Evolutionary conservation across 1,140 invertebrate genomes (phyloP).

Genomic region (Nilaparvata lugens): DNA sequence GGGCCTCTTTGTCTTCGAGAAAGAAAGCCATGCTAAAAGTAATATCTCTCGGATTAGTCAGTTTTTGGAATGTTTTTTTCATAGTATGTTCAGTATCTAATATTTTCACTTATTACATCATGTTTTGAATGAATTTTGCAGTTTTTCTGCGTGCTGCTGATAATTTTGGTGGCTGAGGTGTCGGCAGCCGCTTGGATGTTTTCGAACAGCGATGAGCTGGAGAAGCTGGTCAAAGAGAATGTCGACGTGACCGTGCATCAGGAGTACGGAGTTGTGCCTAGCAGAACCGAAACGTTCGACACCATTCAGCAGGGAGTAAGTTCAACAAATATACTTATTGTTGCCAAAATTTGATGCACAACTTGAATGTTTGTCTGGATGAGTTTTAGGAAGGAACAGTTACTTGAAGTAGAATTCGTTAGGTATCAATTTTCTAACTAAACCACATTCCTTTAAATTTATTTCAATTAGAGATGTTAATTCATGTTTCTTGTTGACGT

Average conservation of each 20-base stretch:
- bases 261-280: conserved; percentile 52
- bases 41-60: too few species aligned
- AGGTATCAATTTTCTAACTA: background rate
- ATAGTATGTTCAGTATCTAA: too few species aligned
- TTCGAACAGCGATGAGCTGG: conserved; percentile 52
- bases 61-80: too few species aligned
- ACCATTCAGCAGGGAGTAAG: conserved; percentile 53
- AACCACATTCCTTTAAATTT: too few species aligned
- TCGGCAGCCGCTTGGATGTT: conserved; percentile 64
- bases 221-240: conserved; percentile 48
- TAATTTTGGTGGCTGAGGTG: conserved; percentile 70
- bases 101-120: too few species aligned
- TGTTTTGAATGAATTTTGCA: conserved; percentile 32
- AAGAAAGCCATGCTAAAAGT: too few species aligned
- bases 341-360: background rate
- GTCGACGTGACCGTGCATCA: conserved; percentile 55
- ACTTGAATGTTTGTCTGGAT: background rate
- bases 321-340: conserved; percentile 6
- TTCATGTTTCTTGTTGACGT: too few species aligned
- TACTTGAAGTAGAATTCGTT: background rate
- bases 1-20: too few species aligned
- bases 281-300: conserved; percentile 54
- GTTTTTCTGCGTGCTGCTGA: conserved; percentile 62
- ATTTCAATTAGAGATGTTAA: too few species aligned
- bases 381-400: background rate